Conservation (phyloP, 2,113 vertebrate species). For the Triplophysa tibetana region DNA sequence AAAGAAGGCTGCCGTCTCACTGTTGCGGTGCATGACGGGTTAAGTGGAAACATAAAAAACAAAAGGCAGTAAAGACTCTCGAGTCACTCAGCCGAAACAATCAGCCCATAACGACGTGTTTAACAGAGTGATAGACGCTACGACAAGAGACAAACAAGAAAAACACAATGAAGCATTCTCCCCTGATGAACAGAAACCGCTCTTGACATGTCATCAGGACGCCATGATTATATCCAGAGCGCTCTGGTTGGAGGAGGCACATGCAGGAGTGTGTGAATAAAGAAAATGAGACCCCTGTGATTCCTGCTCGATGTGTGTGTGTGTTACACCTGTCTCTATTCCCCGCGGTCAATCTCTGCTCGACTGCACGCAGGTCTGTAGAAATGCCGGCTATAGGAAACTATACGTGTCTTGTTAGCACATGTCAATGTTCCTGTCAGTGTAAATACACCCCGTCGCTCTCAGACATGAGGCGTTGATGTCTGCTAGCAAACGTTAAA, state of each 20-base stretch:
- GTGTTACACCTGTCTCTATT: not conserved
- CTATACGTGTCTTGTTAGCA: conserved; percentile 21
- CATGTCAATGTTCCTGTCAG: conserved; percentile 15
- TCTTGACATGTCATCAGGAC: conserved; percentile 33
- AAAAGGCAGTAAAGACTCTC: not conserved
- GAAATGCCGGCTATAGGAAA: not conserved
- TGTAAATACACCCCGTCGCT: not conserved
- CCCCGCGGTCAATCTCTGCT: conserved; percentile 7
- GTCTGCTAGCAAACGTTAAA: too few species aligned
- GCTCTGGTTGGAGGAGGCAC: not conserved
- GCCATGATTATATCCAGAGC: conserved; percentile 33
- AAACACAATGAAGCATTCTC: conserved; percentile 5
- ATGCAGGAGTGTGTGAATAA: conserved; percentile 20
- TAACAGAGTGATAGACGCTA: not conserved
- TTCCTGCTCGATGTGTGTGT: not conserved
- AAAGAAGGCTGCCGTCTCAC: too few species aligned
- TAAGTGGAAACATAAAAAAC: not conserved
- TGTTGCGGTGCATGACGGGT: not conserved
- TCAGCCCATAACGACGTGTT: not conserved
- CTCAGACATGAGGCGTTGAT: too few species aligned
- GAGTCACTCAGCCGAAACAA: not conserved
- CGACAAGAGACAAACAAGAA: conserved; percentile 2
- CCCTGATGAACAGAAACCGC: conserved; percentile 25
- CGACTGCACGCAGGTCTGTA: conserved; percentile 20
- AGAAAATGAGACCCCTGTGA: conserved; percentile 41